phyloP scores from a whole-genome alignment of 2,113 vertebrate genomes.

The Anarrhichthys ocellatus region DNA sequence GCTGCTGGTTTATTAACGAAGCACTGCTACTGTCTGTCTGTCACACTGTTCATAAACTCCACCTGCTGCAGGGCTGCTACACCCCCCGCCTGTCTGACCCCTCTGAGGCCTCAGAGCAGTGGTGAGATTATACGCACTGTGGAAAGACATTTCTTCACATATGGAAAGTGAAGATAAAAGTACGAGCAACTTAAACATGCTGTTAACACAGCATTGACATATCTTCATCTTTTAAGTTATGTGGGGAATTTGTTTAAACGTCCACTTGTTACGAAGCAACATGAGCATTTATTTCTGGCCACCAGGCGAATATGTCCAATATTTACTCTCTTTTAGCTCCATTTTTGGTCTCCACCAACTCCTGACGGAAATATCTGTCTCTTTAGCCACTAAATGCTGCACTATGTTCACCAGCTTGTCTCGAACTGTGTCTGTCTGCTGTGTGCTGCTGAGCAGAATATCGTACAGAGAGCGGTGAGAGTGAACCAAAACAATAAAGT shows the following conservation, averaged over 20 bases:
- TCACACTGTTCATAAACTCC: not conserved
- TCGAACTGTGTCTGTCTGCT: no score
- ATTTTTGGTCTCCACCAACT: not conserved
- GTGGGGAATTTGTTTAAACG: not conserved
- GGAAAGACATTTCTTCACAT: not conserved
- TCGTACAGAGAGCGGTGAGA: no score
- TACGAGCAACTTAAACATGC: not conserved
- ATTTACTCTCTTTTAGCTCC: not conserved
- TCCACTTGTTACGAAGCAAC: not conserved
- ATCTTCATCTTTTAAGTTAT: not conserved
- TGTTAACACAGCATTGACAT: not conserved
- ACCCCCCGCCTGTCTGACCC: not conserved
- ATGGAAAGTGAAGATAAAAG: constrained; percentile 2
- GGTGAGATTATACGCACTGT: not conserved
- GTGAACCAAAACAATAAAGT: not conserved
- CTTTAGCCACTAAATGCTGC: not conserved
- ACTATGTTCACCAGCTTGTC: no score
- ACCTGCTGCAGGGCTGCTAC: not conserved
- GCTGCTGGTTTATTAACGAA: not conserved
- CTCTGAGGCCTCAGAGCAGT: constrained; percentile 15
- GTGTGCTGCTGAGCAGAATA: not conserved
- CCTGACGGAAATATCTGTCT: not conserved
- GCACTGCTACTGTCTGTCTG: not conserved
- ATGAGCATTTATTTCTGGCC: no score
- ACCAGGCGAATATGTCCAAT: not conserved